Evolutionary conservation across 2,888 invertebrate species (phyloP).

Genomic region (Drosophila siamana): DNA sequence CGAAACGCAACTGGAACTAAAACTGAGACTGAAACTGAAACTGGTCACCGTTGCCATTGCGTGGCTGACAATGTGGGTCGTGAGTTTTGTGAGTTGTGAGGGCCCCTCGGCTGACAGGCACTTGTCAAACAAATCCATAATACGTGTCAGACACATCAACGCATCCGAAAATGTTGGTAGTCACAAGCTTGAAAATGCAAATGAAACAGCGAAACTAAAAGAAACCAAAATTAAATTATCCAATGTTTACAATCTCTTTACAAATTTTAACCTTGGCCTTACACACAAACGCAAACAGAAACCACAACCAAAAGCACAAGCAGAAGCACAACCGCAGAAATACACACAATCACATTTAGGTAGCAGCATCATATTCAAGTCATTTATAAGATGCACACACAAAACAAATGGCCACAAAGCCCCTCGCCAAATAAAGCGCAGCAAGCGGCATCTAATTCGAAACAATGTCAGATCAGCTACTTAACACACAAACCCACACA

Average conservation of each 20-base stretch:
- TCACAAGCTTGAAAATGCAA: slow-evolving; percentile 63
- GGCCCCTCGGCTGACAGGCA: slow-evolving; percentile 64
- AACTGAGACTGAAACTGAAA: slow-evolving; percentile 4
- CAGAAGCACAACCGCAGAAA: slow-evolving; percentile 11
- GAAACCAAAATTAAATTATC: slow-evolving; percentile 65
- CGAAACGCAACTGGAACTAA: slow-evolving; percentile 19
- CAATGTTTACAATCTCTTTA: slow-evolving; percentile 79
- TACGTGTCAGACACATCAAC: slow-evolving; percentile 69
- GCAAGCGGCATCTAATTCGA: slow-evolving; percentile 54
- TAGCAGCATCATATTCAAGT: slow-evolving; percentile 41
- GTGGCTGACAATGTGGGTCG: slow-evolving; percentile 67
- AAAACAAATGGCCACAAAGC: slow-evolving; percentile 45
- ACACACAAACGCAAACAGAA: slow-evolving; percentile 49
- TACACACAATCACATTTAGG: slow-evolving; percentile 31
- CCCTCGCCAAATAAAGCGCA: slow-evolving; percentile 58
- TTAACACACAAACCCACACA: slow-evolving; percentile 21
- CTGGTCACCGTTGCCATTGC: slow-evolving; percentile 10
- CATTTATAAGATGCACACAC: slow-evolving; percentile 60
- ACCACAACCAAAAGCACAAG: neutral
- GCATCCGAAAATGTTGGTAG: slow-evolving; percentile 18
- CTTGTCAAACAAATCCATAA: slow-evolving; percentile 76
- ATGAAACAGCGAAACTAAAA: slow-evolving; percentile 57
- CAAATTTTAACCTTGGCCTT: slow-evolving; percentile 79
- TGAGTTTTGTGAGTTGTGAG: slow-evolving; percentile 39
- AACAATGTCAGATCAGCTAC: slow-evolving; percentile 73